Conservation (phyloP, 2,888 invertebrate genomes). For the Xanthia togata region DNA sequence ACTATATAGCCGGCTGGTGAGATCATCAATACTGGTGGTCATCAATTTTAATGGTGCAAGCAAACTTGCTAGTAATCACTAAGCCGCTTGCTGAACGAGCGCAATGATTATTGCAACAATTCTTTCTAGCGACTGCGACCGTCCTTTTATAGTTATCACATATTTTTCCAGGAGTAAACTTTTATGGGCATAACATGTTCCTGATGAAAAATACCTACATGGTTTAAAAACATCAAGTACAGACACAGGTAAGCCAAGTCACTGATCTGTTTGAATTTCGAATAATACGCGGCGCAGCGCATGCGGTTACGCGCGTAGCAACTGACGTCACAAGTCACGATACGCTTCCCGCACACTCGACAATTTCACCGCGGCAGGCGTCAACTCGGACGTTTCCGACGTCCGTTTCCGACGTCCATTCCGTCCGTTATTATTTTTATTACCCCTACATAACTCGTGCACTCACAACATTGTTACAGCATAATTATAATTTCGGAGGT, state of each 20-base stretch:
- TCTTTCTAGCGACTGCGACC: background rate
- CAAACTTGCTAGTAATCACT: background rate
- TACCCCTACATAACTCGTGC: slow-evolving; percentile 68
- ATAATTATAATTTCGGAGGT: slow-evolving; percentile 55
- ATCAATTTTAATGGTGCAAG: background rate
- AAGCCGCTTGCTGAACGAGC: background rate
- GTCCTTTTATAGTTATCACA: background rate
- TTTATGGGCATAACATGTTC: background rate
- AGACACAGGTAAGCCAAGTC: slow-evolving; percentile 15
- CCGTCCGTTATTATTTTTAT: slow-evolving; percentile 77
- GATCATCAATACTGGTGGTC: no score
- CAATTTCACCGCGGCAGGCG: slow-evolving; percentile 71
- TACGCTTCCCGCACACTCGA: slow-evolving; percentile 67
- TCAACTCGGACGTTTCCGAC: slow-evolving; percentile 73
- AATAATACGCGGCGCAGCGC: slow-evolving; percentile 22
- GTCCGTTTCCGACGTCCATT: slow-evolving; percentile 73
- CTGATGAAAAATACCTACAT: background rate
- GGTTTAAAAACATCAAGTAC: background rate
- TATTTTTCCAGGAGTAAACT: background rate
- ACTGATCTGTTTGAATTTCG: slow-evolving; percentile 46
- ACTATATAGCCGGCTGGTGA: background rate
- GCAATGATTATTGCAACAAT: background rate
- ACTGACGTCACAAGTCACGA: slow-evolving; percentile 64
- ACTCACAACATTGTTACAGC: slow-evolving; percentile 62
- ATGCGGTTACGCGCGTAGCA: slow-evolving; percentile 50